Percentiles rank a stretch among this genome's conserved stretches.
Evolutionary conservation across 2,797 vertebrate species (phyloP).

Genomic region (Chaunax sp.): DNA sequence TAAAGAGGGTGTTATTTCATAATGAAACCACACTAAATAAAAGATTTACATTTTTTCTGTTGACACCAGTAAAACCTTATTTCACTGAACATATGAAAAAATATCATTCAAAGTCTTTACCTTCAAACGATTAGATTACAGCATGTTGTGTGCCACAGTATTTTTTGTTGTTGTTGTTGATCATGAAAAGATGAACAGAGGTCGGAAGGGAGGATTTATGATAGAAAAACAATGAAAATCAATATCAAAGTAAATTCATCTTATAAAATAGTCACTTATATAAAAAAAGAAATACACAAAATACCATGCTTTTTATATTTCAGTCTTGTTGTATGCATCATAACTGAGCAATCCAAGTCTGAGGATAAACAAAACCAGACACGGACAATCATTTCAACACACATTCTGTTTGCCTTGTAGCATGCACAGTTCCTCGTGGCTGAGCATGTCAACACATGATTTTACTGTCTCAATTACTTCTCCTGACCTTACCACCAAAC

Average conservation of each 20-base stretch:
- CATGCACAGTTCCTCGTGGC: conserved; percentile 29
- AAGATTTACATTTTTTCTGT: conserved; percentile 67
- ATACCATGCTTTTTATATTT: not conserved
- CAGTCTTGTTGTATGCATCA: conserved; percentile 40
- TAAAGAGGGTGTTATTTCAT: not conserved
- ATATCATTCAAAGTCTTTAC: conserved; percentile 29
- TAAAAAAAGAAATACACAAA: conserved; percentile 60
- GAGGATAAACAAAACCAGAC: conserved; percentile 36
- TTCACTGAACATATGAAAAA: conserved; percentile 34
- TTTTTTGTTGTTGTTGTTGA: conserved; percentile 21
- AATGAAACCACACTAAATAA: conserved; percentile 44
- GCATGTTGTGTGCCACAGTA: conserved; percentile 15
- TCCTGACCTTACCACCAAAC: conserved; percentile 45
- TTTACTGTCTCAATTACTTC: conserved; percentile 15
- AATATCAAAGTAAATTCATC: conserved; percentile 58
- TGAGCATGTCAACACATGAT: conserved; percentile 16
- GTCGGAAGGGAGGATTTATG: conserved; percentile 71
- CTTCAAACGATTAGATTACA: conserved; percentile 39
- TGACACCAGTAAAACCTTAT: conserved; percentile 41
- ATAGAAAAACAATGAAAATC: conserved; percentile 45
- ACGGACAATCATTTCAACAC: conserved; percentile 40
- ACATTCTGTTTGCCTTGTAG: conserved; percentile 23
- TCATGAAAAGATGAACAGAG: conserved; percentile 30
- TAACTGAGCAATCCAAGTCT: conserved; percentile 34
- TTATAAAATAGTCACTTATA: conserved; percentile 73